Evolutionary conservation across 2,888 invertebrate genomes (phyloP).

Genomic region (Callyntrura guangdongensis): DNA sequence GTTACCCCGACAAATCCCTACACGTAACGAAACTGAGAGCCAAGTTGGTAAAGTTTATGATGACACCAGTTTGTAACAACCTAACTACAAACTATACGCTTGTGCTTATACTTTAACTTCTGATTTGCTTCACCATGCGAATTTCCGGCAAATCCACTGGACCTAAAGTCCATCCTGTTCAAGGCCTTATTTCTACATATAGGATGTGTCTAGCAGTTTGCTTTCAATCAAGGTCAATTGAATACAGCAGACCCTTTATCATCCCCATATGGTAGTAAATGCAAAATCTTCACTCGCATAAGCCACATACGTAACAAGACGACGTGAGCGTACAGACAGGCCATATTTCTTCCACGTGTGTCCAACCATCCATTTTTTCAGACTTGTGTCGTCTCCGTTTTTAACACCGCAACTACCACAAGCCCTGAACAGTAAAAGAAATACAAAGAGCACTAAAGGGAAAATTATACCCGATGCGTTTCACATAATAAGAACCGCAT

Average conservation of each 20-base stretch:
- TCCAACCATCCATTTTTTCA: neutral
- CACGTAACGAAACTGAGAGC: no score
- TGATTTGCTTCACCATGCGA: neutral
- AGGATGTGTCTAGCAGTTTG: neutral
- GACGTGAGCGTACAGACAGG: neutral
- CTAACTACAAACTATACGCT: neutral
- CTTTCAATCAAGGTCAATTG: no score
- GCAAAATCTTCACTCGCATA: neutral
- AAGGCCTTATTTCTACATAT: neutral
- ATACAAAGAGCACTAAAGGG: neutral
- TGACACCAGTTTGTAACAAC: no score
- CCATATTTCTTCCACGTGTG: conserved; percentile 36
- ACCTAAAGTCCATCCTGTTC: neutral
- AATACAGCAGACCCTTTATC: no score
- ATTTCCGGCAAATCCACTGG: neutral
- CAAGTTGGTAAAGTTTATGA: no score
- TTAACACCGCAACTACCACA: neutral
- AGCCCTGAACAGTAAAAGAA: neutral
- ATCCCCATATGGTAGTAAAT: conserved; percentile 28
- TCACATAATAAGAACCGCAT: neutral
- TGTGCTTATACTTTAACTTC: neutral
- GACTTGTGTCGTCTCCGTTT: neutral
- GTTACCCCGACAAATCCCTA: no score
- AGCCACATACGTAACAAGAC: neutral
- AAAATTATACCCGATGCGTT: neutral